Conservation (phyloP, 2,113 vertebrate genomes). For the Cyanoderma ruficeps region DNA sequence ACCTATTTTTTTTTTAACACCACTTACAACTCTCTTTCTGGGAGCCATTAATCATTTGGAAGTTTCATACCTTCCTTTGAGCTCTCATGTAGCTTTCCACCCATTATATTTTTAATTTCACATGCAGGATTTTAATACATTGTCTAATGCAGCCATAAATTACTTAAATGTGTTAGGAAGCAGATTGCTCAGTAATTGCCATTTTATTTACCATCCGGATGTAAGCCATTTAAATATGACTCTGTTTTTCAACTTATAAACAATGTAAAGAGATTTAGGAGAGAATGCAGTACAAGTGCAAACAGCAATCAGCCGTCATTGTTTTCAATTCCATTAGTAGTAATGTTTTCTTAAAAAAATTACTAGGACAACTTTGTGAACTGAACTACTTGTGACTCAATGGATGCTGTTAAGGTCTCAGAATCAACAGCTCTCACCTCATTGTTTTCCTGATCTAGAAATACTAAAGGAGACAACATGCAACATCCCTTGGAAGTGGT, state of each 20-base stretch:
- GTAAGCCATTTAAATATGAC: background rate
- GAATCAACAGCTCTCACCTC: background rate
- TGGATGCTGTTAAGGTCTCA: background rate
- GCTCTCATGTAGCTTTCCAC: background rate
- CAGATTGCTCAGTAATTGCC: constrained; percentile 22
- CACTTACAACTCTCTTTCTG: background rate
- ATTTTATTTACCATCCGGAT: constrained; percentile 39
- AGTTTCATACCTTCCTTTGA: background rate
- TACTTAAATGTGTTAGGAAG: background rate
- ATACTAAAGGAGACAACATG: background rate
- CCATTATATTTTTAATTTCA: constrained; percentile 4
- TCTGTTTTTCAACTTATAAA: constrained; percentile 12
- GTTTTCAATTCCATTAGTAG: background rate
- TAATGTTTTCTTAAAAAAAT: background rate
- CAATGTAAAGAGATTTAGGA: background rate
- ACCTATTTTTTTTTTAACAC: background rate
- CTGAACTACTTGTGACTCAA: background rate
- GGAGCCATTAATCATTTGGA: background rate
- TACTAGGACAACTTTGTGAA: background rate
- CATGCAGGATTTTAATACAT: background rate
- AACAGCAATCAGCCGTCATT: background rate
- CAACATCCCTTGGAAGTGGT: background rate
- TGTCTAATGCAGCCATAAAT: background rate
- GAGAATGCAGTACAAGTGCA: background rate
- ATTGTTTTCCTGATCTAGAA: background rate